phyloP scores from a whole-genome alignment of 1,140 invertebrate genomes.

The Chelonus insularis region DNA sequence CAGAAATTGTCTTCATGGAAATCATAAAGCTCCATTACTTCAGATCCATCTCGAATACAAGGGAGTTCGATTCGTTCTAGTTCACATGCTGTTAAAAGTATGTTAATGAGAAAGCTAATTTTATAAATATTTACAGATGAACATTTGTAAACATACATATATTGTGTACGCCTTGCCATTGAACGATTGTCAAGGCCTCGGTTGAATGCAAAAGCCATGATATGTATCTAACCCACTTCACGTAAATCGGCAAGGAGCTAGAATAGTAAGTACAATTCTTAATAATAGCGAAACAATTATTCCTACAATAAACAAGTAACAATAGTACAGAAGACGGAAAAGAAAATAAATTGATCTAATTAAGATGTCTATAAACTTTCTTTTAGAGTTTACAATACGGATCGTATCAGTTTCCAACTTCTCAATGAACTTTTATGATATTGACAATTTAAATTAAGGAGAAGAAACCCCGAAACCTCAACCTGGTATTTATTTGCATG shows the following conservation, averaged over 20 bases:
- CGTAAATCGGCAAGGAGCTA: slow-evolving; percentile 76
- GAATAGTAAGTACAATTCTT: slow-evolving; percentile 36
- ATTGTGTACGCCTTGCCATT: slow-evolving; percentile 76
- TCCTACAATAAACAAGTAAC: no score
- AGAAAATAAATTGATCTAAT: no score
- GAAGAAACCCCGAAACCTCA: no score
- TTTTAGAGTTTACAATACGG: no score
- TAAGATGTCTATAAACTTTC: no score
- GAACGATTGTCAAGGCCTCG: slow-evolving; percentile 81
- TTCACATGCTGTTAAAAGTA: slow-evolving; percentile 66
- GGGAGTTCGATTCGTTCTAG: slow-evolving; percentile 62
- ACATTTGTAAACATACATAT: slow-evolving; percentile 70
- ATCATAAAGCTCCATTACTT: slow-evolving; percentile 74
- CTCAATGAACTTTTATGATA: no score
- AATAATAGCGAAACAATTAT: no score
- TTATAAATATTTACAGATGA: slow-evolving; percentile 19
- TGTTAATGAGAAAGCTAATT: not conserved
- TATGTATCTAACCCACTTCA: slow-evolving; percentile 84
- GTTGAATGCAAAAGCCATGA: slow-evolving; percentile 93
- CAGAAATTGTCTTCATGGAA: slow-evolving; percentile 69
- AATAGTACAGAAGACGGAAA: no score
- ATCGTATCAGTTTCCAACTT: no score
- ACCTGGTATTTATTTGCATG: no score
- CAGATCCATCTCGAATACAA: slow-evolving; percentile 70
- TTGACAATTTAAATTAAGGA: no score